Evolutionary conservation across 2,113 vertebrate species (phyloP).

Genomic region (Bubo blakistoni): DNA sequence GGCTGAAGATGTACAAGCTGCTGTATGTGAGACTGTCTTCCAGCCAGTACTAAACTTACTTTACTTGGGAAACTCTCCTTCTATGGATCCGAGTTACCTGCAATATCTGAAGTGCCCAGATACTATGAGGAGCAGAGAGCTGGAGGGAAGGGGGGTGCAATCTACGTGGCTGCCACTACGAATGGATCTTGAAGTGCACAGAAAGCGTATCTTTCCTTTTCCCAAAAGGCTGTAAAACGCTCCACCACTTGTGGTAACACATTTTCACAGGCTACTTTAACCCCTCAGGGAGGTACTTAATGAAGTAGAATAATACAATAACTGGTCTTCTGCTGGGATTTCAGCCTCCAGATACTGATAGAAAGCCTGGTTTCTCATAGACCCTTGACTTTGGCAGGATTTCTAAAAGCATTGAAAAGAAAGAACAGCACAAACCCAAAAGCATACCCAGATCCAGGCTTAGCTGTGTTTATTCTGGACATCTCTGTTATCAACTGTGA

Average conservation of each 20-base stretch:
- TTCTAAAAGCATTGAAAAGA: conserved; percentile 8
- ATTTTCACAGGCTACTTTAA: conserved; percentile 45
- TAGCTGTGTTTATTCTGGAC: conserved; percentile 50
- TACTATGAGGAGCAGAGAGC: neutral
- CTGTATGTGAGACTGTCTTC: neutral
- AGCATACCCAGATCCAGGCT: conserved; percentile 33
- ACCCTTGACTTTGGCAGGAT: neutral
- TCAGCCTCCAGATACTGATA: neutral
- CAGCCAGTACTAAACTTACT: neutral
- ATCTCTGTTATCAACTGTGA: conserved; percentile 54
- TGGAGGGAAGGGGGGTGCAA: neutral
- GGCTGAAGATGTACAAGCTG: neutral
- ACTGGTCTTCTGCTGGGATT: conserved; percentile 27
- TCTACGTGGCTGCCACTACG: neutral
- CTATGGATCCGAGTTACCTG: neutral
- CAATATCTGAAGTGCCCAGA: neutral
- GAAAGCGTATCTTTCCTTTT: neutral
- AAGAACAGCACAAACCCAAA: neutral
- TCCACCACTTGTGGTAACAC: neutral
- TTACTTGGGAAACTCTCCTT: neutral
- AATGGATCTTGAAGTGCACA: neutral
- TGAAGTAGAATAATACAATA: conserved; percentile 26
- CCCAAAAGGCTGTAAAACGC: conserved; percentile 12
- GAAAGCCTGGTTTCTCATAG: conserved; percentile 4
- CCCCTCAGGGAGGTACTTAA: conserved; percentile 23